Conservation (phyloP, 37 sponge, comb jelly and placozoan genomes). For the Beroe forskalii region DNA sequence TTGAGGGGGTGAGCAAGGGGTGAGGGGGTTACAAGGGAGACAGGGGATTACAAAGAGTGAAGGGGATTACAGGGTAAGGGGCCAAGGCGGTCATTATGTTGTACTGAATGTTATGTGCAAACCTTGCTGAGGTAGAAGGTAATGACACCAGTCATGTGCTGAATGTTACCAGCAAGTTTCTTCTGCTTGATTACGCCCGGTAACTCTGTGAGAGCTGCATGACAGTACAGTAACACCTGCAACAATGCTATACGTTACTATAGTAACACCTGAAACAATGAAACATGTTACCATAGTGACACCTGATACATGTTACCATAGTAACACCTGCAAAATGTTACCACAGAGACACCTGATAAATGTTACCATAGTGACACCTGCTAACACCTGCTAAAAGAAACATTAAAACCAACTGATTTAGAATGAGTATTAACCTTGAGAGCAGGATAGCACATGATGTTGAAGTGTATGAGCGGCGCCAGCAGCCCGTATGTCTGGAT, state of each 20-base stretch:
- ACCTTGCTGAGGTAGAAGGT: conserved; percentile 73
- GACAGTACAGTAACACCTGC: conserved; percentile 75
- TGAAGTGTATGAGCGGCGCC: conserved; percentile 77
- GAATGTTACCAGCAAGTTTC: conserved; percentile 67
- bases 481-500: conserved; percentile 79
- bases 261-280: not conserved
- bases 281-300: no score
- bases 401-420: no score
- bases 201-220: conserved; percentile 71
- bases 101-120: no score
- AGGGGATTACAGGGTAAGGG: not conserved
- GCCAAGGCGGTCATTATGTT: no score
- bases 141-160: conserved; percentile 81
- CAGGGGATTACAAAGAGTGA: not conserved
- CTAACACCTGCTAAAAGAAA: no score
- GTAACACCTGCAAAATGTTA: no score
- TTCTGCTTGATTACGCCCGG: conserved; percentile 69
- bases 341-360: no score
- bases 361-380: no score
- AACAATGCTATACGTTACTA: not conserved
- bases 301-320: no score
- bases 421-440: conserved; percentile 68
- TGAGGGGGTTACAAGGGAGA: no score
- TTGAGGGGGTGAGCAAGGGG: no score
- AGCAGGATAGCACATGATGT: conserved; percentile 63